These are phyloP conservation scores for Holacanthus passer DNA, from an alignment of 2,113 vertebrate species.

Conservation along the genomic window DNA sequence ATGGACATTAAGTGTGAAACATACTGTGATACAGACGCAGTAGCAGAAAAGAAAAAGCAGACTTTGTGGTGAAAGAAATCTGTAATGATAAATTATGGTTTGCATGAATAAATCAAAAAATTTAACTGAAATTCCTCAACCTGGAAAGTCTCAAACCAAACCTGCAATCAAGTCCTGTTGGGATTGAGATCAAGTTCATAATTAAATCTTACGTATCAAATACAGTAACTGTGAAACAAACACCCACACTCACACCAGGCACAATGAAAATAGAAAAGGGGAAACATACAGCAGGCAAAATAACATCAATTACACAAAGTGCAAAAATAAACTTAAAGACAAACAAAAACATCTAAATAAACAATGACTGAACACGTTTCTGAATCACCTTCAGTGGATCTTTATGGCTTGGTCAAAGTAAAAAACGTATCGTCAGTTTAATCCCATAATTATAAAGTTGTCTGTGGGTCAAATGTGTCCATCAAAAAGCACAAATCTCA, in stretches of 20 bases:
- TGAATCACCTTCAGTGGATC: not conserved
- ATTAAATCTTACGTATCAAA: not conserved
- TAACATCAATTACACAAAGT: not conserved
- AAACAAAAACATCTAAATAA: not conserved
- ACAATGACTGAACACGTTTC: constrained; percentile 1
- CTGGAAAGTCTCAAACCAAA: rapidly evolving
- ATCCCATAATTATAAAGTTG: constrained; percentile 14
- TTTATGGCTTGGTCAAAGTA: constrained; percentile 39
- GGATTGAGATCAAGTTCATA: not conserved
- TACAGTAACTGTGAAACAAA: not conserved
- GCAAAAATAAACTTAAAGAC: not conserved
- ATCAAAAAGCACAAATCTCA: constrained; percentile 26
- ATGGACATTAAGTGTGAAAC: not conserved
- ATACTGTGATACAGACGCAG: not conserved
- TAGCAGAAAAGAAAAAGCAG: not conserved
- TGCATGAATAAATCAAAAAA: too few relatives aligned
- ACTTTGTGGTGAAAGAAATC: not conserved
- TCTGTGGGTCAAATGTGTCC: not conserved
- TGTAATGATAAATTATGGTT: not conserved
- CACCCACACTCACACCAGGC: not conserved
- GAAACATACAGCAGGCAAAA: not conserved
- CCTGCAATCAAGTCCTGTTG: not conserved
- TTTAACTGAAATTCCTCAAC: not conserved
- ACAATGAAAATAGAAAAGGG: not conserved
- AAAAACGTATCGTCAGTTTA: constrained; percentile 13